A percentile compares a stretch with the other conserved stretches of the same genome.
Conservation (phyloP, 2,888 invertebrate genomes). For the Rotaria socialis region DNA sequence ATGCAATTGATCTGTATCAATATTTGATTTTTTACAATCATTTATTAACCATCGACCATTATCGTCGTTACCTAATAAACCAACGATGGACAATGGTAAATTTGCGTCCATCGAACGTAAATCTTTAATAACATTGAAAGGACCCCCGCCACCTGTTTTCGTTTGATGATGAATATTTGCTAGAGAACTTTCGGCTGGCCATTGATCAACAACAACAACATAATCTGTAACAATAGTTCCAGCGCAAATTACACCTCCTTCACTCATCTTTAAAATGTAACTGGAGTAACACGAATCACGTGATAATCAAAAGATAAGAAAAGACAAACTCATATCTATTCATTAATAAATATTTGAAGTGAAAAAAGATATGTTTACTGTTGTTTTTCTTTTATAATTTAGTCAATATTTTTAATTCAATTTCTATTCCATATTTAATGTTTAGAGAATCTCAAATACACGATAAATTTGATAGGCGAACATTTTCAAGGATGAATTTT, state of each 20-base stretch:
- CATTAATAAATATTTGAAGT: too few species aligned
- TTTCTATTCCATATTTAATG: too few species aligned
- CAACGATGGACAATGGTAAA: slow-evolving; percentile 10
- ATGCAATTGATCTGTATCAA: slow-evolving; percentile 7
- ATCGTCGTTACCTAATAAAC: slow-evolving; percentile 27
- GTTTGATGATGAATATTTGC: neutral
- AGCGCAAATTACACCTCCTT: neutral
- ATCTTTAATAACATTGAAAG: neutral
- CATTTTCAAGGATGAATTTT: too few species aligned
- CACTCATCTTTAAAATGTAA: neutral
- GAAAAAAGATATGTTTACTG: too few species aligned
- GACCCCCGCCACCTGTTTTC: neutral
- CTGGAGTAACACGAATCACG: neutral
- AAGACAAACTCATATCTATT: neutral
- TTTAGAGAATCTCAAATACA: too few species aligned
- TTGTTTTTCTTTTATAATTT: too few species aligned
- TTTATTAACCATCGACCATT: slow-evolving; percentile 19
- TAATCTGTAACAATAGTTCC: neutral
- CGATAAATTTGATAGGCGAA: too few species aligned
- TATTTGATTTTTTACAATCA: slow-evolving; percentile 6
- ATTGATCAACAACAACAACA: neutral
- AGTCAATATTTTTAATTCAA: too few species aligned
- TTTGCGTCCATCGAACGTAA: neutral
- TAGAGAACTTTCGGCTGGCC: neutral
- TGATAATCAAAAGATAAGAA: neutral